phyloP scores from a whole-genome alignment of 2,888 invertebrate genomes.

The Plebejus anna region DNA sequence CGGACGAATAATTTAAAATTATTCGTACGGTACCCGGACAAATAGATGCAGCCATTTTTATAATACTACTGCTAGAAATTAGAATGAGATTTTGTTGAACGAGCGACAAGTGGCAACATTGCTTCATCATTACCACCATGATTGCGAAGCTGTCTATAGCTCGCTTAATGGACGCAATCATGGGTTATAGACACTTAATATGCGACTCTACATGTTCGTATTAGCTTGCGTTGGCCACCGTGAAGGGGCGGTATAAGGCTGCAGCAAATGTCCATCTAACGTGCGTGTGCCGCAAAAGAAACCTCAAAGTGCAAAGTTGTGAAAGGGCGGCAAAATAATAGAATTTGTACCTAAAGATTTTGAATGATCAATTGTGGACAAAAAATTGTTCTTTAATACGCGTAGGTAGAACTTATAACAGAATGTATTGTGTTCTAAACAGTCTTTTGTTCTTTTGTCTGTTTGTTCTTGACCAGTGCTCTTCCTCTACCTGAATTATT shows the following conservation, averaged over 20 bases:
- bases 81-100: no score
- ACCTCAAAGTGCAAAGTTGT: conserved; percentile 1
- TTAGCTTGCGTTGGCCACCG: not conserved
- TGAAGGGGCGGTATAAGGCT: not conserved
- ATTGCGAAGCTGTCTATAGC: no score
- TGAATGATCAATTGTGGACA: conserved; percentile 6
- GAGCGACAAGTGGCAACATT: no score
- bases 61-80: no score
- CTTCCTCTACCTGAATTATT: conserved; percentile 15
- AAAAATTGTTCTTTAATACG: conserved; percentile 2
- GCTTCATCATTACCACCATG: no score
- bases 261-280: not conserved
- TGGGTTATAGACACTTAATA: no score
- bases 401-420: not conserved
- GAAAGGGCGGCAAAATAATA: conserved; percentile 3
- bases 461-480: conserved; percentile 15
- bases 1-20: no score
- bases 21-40: no score
- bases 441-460: conserved; percentile 22
- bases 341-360: conserved; percentile 3
- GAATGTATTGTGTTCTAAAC: conserved; percentile 13
- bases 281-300: not conserved
- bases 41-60: no score
- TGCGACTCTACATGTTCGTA: not conserved
- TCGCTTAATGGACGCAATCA: no score